Base-by-base conservation (phyloP, 2,888 invertebrate species). In the Yponomeuta cagnagella region DNA sequence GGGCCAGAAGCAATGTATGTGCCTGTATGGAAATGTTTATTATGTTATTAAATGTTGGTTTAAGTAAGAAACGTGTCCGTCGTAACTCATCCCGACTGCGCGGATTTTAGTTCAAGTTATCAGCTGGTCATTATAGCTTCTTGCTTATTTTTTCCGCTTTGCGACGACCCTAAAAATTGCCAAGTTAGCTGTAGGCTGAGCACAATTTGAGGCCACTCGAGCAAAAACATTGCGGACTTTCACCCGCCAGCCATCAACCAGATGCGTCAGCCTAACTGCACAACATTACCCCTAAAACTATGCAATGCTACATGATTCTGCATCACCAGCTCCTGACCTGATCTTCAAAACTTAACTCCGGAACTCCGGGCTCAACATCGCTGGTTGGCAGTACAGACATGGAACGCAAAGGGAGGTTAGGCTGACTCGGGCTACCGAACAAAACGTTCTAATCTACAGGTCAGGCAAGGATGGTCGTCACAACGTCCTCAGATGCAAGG, bases 261-360 rank as follows among this genome's bases (percentile, higher is more conserved):
- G 87, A 90, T 91, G 90, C 89, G 90, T 90, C 89, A 90, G 89
- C 90, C 80, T 76, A 82, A 88, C 88, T 88, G 87, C 84, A 82
- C 86, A 88, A 84, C 79, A 83, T 84, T 80, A 81, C 81, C 15
- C 52, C 82, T 80, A 30, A 65, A 65, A 65, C 31, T 31, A 65
- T 58, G 52, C 12, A 65, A 30, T 65, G 10, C 31, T 15, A 33
- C 30, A 65, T 65, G 65, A 65, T 30, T 10, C 10, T 33, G 65
- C 65, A 65, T 65, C 65, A 2, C 65, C 65, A 65, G n/a, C 10
- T 8, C 10, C 52, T 58, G 52, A 58, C 52, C 15, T 58, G 15
- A 15, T 12, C 52, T 58, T 12, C 52, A 3, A 15, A 58, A 58
- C 52, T 23, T 23, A 23, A 23, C 23, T 23, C 23, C 23, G 4